A percentile compares a stretch with the other conserved stretches of the same genome.
phyloP scores from a whole-genome alignment of 2,797 vertebrate species.

The Sitta carolinensis region DNA sequence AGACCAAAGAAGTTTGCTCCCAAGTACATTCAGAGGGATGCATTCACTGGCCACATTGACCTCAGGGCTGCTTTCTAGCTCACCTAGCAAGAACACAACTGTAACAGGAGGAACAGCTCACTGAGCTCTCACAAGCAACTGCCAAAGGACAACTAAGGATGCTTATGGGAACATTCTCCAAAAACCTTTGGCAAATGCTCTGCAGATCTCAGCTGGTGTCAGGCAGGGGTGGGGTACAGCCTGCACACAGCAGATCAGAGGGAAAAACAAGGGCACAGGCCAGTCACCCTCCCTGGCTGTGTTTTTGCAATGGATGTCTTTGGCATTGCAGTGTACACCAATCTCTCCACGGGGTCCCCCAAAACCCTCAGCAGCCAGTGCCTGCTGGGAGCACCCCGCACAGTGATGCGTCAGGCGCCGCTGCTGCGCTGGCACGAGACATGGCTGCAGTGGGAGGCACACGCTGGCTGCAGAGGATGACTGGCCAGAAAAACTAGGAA shows the following conservation, averaged over 20 bases:
- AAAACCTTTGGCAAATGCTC: neutral
- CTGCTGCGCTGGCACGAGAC: neutral
- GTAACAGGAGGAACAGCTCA: neutral
- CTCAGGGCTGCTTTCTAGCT: neutral
- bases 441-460: neutral
- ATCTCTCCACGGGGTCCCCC: neutral
- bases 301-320: neutral
- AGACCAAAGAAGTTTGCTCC: neutral
- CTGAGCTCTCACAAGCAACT: neutral
- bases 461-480: neutral
- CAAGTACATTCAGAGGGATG: neutral
- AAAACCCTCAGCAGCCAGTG: neutral
- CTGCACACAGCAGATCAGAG: neutral
- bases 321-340: neutral
- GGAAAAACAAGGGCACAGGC: neutral
- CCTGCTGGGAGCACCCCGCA: rapidly evolving
- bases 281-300: neutral
- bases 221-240: neutral
- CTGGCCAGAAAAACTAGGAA: neutral
- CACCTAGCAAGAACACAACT: neutral
- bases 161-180: neutral
- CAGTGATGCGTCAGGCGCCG: neutral
- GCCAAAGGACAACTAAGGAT: neutral
- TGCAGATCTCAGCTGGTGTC: neutral
- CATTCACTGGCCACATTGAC: neutral